Percentiles rank a stretch among this genome's conserved stretches.
These are phyloP conservation scores for Tapera naevia DNA, from an alignment of 2,797 vertebrate species.

Conservation along the genomic window DNA sequence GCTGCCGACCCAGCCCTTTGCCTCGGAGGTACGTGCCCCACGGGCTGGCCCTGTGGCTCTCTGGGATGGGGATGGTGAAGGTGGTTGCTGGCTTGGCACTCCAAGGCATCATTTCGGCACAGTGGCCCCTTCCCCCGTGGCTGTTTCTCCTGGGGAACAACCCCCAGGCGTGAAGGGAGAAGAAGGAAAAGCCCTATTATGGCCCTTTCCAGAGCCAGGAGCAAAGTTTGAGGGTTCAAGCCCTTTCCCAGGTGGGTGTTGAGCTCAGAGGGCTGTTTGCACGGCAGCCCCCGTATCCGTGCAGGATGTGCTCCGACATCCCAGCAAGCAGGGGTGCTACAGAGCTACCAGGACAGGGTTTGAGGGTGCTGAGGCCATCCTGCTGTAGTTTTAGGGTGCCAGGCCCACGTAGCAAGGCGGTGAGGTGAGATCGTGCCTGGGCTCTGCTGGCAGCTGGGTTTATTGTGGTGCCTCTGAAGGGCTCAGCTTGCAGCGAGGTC, in stretches of 20 bases:
- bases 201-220: not conserved
- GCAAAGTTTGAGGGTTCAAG: not conserved
- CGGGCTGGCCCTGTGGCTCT: not conserved
- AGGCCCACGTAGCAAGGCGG: rapidly evolving
- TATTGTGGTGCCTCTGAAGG: not conserved
- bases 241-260: not conserved
- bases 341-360: not conserved
- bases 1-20: not conserved
- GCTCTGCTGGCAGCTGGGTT: not conserved
- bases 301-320: not conserved
- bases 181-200: not conserved
- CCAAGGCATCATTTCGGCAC: rapidly evolving
- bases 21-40: not conserved
- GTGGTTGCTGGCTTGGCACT: not conserved
- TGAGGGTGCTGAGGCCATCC: not conserved
- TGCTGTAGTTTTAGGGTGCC: rapidly evolving
- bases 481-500: not conserved
- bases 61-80: rapidly evolving
- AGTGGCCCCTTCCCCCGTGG: not conserved
- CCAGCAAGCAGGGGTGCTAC: not conserved
- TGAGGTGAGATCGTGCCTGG: not conserved
- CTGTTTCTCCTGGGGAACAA: rapidly evolving
- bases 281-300: not conserved
- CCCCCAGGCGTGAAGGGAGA: not conserved
- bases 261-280: not conserved